Evolutionary conservation across 1,140 invertebrate species (phyloP), one percentile per base, ranked within the genome.

Genomic region (Parapsyche elsis): DNA sequence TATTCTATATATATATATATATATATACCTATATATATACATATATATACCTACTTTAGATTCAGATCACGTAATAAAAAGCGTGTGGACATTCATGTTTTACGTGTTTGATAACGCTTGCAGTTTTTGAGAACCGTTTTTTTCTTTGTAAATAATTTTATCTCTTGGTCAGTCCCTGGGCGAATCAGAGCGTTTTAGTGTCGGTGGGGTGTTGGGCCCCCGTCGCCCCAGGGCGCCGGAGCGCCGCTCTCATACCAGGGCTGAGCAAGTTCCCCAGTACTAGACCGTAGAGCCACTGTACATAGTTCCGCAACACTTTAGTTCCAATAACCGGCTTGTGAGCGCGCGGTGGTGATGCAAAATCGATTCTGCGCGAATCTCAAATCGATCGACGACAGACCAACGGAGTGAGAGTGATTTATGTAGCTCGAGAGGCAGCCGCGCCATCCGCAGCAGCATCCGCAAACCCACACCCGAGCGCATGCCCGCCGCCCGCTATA

Each of bases 21-120:
- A 74, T 74, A 49, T 71, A 30, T 30, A 30, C 16, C 46, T 76
- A 75, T 76, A 76, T 38, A 38, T 76, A 67, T 67, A 67, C 24
- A 57, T 76, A 76, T 87, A 87, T 16, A 53, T 53, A 53, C 10
- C 2, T 53, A 53, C 16, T 14, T 53, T 14, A 14, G 88, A 87
- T 83, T 88, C 88, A 89, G 88, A 88, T 86, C 84, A 86, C 87
- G 88, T 88, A 88, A 88, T 86, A 86, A 38, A 86, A 87, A 86
- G n/a, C 88, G 88, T 88, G 88, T 88, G 86, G 87, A 85, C 86
- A 86, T 85, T 85, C 87, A 86, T 88, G 86, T 88, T 88, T 85
- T 85, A 86, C 87, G 84, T 87, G 86, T 82, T n/a, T 88, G 85
- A 87, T 88, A 88, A 89, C 86, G 88, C 88, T 89, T 89, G 88